These are phyloP conservation scores for Yponomeuta evonymella DNA, from an alignment of 2,888 invertebrate genomes.

Conservation along the genomic window DNA sequence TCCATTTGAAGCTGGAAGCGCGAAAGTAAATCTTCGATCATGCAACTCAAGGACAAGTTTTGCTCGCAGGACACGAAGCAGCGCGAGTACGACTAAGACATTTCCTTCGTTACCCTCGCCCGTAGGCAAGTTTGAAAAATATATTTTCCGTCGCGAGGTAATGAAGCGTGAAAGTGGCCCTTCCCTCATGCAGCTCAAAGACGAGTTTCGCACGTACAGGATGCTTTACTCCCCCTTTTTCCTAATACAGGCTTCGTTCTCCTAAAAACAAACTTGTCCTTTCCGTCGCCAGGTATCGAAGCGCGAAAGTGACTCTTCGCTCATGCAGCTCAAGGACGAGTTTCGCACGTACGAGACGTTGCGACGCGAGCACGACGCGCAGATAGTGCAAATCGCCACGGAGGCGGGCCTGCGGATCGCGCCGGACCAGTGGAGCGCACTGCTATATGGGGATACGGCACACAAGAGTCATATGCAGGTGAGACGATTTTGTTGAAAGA, in stretches of 20 bases:
- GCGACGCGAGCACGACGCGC: constrained; percentile 96
- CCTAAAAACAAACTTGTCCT: neutral
- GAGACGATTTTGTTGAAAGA: too few species aligned
- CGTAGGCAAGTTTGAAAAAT: neutral
- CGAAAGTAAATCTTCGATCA: constrained; percentile 96
- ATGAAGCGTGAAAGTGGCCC: constrained; percentile 97
- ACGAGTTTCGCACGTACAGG: constrained; percentile 88
- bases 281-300: constrained; percentile 85
- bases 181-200: constrained; percentile 97
- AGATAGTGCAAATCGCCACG: constrained; percentile 98
- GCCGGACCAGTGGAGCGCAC: constrained; percentile 98
- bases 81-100: constrained; percentile 97
- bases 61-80: constrained; percentile 84
- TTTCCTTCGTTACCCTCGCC: constrained; percentile 41
- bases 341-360: constrained; percentile 96
- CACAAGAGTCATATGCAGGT: constrained; percentile 98
- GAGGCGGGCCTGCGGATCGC: constrained; percentile 98
- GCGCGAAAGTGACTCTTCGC: constrained; percentile 95
- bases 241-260: neutral
- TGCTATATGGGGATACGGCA: constrained; percentile 95
- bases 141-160: constrained; percentile 73
- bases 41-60: constrained; percentile 98
- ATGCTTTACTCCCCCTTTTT: neutral
- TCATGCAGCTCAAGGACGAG: constrained; percentile 98
- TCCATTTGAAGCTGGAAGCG: constrained; percentile 75